These are phyloP conservation scores for Eurytemora carolleeae DNA, from an alignment of 1,140 invertebrate species.

Conservation along the genomic window DNA sequence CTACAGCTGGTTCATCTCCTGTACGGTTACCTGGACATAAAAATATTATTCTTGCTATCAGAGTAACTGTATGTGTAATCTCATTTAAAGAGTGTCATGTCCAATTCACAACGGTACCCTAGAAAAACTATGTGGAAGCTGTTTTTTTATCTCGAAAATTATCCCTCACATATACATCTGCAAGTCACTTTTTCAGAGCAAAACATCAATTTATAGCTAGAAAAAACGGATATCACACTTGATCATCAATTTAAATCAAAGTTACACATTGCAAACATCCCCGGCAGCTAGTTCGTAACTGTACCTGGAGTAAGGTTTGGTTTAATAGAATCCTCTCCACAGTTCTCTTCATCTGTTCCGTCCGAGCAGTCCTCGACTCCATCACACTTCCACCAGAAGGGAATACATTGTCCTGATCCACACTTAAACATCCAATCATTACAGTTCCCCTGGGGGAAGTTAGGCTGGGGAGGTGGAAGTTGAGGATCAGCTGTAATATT, in stretches of 20 bases:
- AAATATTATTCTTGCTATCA: no score
- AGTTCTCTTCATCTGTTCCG: slow-evolving; percentile 46
- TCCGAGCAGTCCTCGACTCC: slow-evolving; percentile 43
- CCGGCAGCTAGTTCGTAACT: slow-evolving; percentile 30
- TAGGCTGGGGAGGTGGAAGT: slow-evolving; percentile 15
- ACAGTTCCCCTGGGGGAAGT: slow-evolving; percentile 21
- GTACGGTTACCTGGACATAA: no score
- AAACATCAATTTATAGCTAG: no score
- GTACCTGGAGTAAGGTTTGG: not conserved
- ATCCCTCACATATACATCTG: no score
- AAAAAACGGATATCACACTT: not conserved
- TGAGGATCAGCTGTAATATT: not conserved
- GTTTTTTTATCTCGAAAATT: no score
- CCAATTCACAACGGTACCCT: no score
- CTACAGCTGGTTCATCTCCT: no score
- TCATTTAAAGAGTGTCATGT: no score
- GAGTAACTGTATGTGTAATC: no score
- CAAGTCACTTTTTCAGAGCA: no score
- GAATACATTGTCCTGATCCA: slow-evolving; percentile 29
- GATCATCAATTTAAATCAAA: not conserved
- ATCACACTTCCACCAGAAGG: slow-evolving; percentile 38
- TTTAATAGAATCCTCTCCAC: slow-evolving; percentile 30
- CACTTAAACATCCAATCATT: slow-evolving; percentile 25
- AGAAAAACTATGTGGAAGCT: no score
- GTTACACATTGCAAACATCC: slow-evolving; percentile 18